Evolutionary conservation across 2,797 vertebrate species (phyloP).

Genomic region (Notolepis coatsorum): DNA sequence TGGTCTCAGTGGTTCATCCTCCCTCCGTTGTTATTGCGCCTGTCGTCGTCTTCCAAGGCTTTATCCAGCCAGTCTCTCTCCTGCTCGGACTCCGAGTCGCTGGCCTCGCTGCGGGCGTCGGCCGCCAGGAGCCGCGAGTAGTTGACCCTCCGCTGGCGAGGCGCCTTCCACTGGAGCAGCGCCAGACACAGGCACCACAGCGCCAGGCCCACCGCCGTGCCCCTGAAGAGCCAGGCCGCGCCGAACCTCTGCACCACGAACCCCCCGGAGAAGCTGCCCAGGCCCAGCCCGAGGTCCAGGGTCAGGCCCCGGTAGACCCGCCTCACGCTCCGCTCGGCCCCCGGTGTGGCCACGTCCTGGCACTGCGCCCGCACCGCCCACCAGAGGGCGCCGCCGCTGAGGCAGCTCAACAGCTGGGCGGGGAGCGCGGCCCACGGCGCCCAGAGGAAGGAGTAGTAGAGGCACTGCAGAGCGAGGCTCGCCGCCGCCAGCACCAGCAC

Average conservation of each 20-base stretch:
- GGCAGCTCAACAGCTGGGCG: constrained; percentile 79
- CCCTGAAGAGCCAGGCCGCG: constrained; percentile 78
- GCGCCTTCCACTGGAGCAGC: constrained; percentile 80
- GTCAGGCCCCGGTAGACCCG: constrained; percentile 74
- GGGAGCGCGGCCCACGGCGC: constrained; percentile 83
- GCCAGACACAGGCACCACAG: constrained; percentile 82
- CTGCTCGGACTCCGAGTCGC: constrained; percentile 87
- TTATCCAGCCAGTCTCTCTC: constrained; percentile 92
- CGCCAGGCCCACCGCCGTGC: constrained; percentile 60
- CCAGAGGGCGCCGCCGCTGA: constrained; percentile 83
- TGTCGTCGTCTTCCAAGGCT: constrained; percentile 83
- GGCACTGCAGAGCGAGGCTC: constrained; percentile 79
- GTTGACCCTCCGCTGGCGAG: constrained; percentile 86
- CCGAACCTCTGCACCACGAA: constrained; percentile 77
- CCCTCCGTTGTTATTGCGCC: constrained; percentile 56
- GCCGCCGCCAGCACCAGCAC: constrained; percentile 69
- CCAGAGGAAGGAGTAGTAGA: constrained; percentile 90
- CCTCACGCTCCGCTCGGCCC: constrained; percentile 79
- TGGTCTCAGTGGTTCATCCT: constrained; percentile 25
- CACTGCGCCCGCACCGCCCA: constrained; percentile 80
- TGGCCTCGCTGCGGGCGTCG: constrained; percentile 84
- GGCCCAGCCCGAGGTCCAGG: constrained; percentile 71
- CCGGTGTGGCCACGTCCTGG: constrained; percentile 80
- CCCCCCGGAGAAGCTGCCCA: constrained; percentile 86
- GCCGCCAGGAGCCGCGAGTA: constrained; percentile 88